These are phyloP conservation scores for Protonibea diacanthus DNA, from an alignment of 2,797 vertebrate species.

Conservation along the genomic window DNA sequence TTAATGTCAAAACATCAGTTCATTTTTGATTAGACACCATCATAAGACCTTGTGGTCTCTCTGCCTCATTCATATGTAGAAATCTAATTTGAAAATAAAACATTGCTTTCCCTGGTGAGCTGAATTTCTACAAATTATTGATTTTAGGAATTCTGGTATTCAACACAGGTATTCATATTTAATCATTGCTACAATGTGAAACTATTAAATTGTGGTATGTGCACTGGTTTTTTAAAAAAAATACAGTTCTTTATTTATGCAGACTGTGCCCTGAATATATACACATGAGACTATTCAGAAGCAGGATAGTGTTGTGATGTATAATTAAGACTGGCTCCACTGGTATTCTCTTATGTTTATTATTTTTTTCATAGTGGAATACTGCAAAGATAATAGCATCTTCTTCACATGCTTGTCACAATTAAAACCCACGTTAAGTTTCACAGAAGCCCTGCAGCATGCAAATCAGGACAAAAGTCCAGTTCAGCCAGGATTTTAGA, in stretches of 20 bases:
- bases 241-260: neutral
- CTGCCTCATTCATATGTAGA: constrained; percentile 16
- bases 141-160: constrained; percentile 5
- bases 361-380: neutral
- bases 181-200: neutral
- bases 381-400: neutral
- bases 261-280: neutral
- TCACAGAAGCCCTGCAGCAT: neutral
- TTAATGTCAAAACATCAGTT: constrained; percentile 3
- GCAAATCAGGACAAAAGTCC: neutral
- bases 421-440: neutral
- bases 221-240: constrained; percentile 16
- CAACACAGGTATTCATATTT: neutral
- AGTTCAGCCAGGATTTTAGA: neutral
- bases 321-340: neutral
- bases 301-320: neutral
- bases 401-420: neutral
- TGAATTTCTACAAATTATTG: constrained; percentile 9
- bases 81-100: constrained; percentile 26
- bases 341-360: neutral
- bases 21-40: constrained; percentile 18
- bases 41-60: constrained; percentile 7
- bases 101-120: neutral
- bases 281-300: neutral
- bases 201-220: neutral